Evolutionary conservation across 2,888 invertebrate species (phyloP).

Genomic region (Heliconius hortense): DNA sequence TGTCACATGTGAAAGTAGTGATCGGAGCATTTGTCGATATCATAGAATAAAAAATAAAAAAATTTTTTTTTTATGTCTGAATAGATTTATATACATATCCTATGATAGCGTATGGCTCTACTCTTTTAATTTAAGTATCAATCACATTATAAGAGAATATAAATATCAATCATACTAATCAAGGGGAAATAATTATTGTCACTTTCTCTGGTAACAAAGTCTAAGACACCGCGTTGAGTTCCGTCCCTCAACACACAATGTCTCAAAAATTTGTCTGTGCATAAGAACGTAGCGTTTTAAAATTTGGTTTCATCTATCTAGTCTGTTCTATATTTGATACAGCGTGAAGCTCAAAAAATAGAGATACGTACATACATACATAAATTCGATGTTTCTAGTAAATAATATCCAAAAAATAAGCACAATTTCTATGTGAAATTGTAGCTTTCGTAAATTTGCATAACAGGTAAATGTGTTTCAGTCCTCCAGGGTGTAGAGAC

Average conservation of each 20-base stretch:
- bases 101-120: too few relatives aligned
- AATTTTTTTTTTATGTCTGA: neutral
- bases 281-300: too few relatives aligned
- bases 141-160: too few relatives aligned
- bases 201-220: neutral
- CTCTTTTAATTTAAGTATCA: too few relatives aligned
- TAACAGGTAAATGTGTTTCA: slow-evolving; percentile 31
- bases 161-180: too few relatives aligned
- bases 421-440: slow-evolving; percentile 22
- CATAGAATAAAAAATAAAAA: slow-evolving; percentile 18
- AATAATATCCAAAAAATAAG: slow-evolving; percentile 20
- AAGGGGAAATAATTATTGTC: too few relatives aligned
- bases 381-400: neutral
- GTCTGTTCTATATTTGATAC: too few relatives aligned
- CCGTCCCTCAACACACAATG: neutral
- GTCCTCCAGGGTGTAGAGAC: slow-evolving; percentile 25
- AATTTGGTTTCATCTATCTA: too few relatives aligned
- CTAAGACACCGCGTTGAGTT: neutral
- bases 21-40: slow-evolving; percentile 13
- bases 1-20: slow-evolving; percentile 18
- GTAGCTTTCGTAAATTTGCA: slow-evolving; percentile 29
- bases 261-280: too few relatives aligned
- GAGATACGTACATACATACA: neutral
- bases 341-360: neutral
- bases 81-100: neutral